phyloP scores from a whole-genome alignment of 2,797 vertebrate genomes.

The Psittacula derbiana region DNA sequence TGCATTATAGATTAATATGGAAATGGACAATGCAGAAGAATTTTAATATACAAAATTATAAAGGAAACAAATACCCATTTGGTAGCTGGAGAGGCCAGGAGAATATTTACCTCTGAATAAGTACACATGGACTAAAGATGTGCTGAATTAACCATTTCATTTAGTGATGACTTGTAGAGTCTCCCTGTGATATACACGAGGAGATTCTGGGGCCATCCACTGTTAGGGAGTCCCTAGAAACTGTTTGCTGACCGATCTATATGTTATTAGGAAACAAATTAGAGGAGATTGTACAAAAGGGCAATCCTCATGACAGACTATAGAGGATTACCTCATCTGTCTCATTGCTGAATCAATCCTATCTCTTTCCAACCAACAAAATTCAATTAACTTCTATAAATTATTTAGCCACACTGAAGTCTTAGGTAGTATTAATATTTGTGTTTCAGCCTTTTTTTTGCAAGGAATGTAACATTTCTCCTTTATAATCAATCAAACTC shows the following conservation, averaged over 20 bases:
- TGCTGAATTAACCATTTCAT: not conserved
- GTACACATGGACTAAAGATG: not conserved
- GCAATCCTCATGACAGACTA: not conserved
- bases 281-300: not conserved
- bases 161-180: not conserved
- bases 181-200: not conserved
- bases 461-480: not conserved
- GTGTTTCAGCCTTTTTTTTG: not conserved
- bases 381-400: conserved; percentile 53
- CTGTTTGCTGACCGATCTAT: not conserved
- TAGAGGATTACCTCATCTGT: not conserved
- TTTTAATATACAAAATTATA: not conserved
- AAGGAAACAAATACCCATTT: not conserved
- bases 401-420: conserved; percentile 27
- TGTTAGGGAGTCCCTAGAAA: not conserved
- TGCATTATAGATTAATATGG: not conserved
- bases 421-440: conserved; percentile 33
- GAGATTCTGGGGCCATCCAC: not conserved
- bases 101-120: not conserved
- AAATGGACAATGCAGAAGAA: not conserved
- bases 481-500: not conserved
- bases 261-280: not conserved
- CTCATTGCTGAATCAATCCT: conserved; percentile 7
- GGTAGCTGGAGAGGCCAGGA: not conserved
- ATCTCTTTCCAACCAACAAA: conserved; percentile 15